These are phyloP conservation scores for Crypturellus tataupa DNA, from an alignment of 2,797 vertebrate species.

Conservation along the genomic window DNA sequence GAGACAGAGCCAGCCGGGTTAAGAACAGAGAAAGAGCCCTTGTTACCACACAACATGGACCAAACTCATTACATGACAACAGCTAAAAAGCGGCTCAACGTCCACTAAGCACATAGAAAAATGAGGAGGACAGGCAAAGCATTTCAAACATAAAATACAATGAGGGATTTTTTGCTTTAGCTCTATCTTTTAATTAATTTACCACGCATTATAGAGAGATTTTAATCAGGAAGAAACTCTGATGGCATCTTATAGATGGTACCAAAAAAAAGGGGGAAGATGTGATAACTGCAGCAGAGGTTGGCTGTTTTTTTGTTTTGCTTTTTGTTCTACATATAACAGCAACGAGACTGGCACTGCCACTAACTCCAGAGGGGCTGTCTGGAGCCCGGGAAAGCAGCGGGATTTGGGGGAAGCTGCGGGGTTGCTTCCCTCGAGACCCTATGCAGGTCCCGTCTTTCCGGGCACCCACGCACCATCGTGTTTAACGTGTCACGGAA, in stretches of 20 bases:
- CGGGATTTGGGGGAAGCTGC: too few species aligned
- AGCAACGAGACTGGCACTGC: not conserved
- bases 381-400: too few species aligned
- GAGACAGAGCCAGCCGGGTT: not conserved
- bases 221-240: not conserved
- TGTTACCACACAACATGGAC: not conserved
- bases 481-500: not conserved
- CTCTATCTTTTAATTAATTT: not conserved
- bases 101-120: not conserved
- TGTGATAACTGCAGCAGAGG: not conserved
- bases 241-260: not conserved
- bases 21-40: not conserved
- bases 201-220: fast-evolving
- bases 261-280: not conserved
- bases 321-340: not conserved
- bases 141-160: fast-evolving
- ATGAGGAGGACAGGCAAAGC: not conserved
- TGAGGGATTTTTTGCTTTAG: not conserved
- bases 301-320: not conserved
- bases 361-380: too few species aligned
- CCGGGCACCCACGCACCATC: too few species aligned
- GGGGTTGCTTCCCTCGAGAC: too few species aligned
- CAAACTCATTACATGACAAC: not conserved
- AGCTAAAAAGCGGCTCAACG: not conserved
- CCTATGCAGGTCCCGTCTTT: not conserved